Evolutionary conservation across 2,888 invertebrate genomes (phyloP).

Genomic region (Rhagium mordax): DNA sequence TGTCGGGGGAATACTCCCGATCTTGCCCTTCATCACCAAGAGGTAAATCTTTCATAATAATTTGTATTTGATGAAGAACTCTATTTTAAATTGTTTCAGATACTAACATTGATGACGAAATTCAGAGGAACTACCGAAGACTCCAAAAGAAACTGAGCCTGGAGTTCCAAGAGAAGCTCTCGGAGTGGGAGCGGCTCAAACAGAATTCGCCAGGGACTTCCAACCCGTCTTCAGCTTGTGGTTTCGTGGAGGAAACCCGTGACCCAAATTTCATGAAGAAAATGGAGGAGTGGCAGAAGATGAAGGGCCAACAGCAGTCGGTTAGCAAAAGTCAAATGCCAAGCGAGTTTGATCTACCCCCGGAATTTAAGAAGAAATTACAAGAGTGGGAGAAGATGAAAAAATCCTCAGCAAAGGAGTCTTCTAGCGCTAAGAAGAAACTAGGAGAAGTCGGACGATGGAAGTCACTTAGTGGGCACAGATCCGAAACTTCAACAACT

Average conservation of each 20-base stretch:
- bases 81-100: no score
- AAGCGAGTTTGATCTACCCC: slow-evolving; percentile 80
- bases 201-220: slow-evolving; percentile 56
- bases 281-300: slow-evolving; percentile 72
- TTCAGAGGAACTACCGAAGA: slow-evolving; percentile 80
- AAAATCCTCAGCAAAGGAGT: slow-evolving; percentile 64
- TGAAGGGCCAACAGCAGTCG: slow-evolving; percentile 63
- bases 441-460: slow-evolving; percentile 77
- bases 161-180: slow-evolving; percentile 82
- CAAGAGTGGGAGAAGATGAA: slow-evolving; percentile 89
- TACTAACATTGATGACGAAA: slow-evolving; percentile 74
- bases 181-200: slow-evolving; percentile 71
- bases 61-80: no score
- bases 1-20: slow-evolving; percentile 63
- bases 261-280: slow-evolving; percentile 69
- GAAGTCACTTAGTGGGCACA: slow-evolving; percentile 70
- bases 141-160: slow-evolving; percentile 81
- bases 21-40: slow-evolving; percentile 20
- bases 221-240: slow-evolving; percentile 51
- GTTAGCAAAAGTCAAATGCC: slow-evolving; percentile 61
- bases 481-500: slow-evolving; percentile 52
- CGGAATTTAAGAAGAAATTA: slow-evolving; percentile 87
- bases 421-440: slow-evolving; percentile 64
- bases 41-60: slow-evolving; percentile 19
- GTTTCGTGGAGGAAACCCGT: slow-evolving; percentile 60